phyloP scores from a whole-genome alignment of 2,797 vertebrate species.

The Eupleurogrammus muticus region DNA sequence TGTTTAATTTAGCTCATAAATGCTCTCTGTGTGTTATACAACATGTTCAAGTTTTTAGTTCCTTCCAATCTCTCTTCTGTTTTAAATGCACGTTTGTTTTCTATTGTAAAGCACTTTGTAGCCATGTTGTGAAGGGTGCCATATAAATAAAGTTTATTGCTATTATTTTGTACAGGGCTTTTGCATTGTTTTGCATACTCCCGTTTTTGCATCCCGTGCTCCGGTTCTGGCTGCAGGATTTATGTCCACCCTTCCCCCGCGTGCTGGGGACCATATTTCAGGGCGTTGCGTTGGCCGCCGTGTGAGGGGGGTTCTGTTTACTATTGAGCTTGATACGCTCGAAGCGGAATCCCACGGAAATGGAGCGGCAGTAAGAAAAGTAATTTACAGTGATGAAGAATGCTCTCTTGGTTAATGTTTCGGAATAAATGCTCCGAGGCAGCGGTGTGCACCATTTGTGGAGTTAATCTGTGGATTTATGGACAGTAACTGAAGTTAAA shows the following conservation, averaged over 20 bases:
- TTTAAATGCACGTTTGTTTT: too few species aligned
- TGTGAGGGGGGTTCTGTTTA: constrained; percentile 56
- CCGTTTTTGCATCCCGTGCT: constrained; percentile 9
- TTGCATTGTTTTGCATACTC: constrained; percentile 33
- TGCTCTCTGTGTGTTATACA: too few species aligned
- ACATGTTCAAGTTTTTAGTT: too few species aligned
- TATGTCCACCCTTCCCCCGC: constrained; percentile 26
- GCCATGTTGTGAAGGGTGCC: too few species aligned
- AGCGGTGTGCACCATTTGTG: constrained; percentile 52
- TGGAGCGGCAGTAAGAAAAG: constrained; percentile 39
- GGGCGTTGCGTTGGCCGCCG: constrained; percentile 35
- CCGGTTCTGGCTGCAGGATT: constrained; percentile 27
- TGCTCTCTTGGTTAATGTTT: constrained; percentile 60
- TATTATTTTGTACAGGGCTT: constrained; percentile 30
- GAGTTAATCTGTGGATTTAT: constrained; percentile 66
- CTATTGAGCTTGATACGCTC: constrained; percentile 29
- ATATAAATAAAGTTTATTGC: too few species aligned
- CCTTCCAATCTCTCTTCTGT: too few species aligned
- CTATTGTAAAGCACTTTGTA: too few species aligned
- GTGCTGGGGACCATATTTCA: constrained; percentile 57
- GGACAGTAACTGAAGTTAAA: constrained; percentile 47
- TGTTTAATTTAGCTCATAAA: too few species aligned
- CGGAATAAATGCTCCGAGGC: constrained; percentile 68
- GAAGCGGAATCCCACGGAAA: constrained; percentile 24
- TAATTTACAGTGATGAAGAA: constrained; percentile 61